phyloP scores from a whole-genome alignment of 1,140 invertebrate species.

The Drosophila serrata region DNA sequence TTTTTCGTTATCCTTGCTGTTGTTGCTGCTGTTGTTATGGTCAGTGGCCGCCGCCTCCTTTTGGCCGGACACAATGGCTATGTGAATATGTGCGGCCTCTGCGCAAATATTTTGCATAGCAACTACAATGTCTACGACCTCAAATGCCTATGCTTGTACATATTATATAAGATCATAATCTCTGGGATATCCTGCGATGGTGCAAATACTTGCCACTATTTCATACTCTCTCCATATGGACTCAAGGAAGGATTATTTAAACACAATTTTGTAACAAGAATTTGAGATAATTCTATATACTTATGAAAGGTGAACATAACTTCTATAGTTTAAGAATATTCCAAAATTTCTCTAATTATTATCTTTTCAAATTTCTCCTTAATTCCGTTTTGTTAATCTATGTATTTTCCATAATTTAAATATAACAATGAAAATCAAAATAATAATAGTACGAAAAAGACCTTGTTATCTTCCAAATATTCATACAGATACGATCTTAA shows the following conservation, averaged over 20 bases:
- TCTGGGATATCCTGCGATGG: conserved; percentile 20
- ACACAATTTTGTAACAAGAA: not conserved
- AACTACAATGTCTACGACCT: conserved; percentile 49
- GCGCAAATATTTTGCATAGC: conserved; percentile 48
- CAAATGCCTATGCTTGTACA: conserved; percentile 43
- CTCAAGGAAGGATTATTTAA: not conserved
- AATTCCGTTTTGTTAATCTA: too few relatives aligned
- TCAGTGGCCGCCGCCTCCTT: conserved; percentile 40
- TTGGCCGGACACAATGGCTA: conserved; percentile 38
- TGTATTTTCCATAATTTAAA: too few relatives aligned
- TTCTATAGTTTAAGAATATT: not conserved
- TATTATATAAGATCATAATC: conserved; percentile 51
- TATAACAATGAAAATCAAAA: not conserved
- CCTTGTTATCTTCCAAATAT: rapidly evolving
- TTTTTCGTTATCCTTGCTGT: conserved; percentile 44
- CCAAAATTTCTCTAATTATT: not conserved
- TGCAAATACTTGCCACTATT: conserved; percentile 17
- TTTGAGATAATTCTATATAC: not conserved
- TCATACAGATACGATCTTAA: not conserved
- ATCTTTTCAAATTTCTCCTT: not conserved
- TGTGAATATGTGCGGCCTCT: conserved; percentile 26
- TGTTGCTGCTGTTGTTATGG: conserved; percentile 38
- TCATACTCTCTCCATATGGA: not conserved
- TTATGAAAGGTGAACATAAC: not conserved
- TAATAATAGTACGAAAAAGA: not conserved